Conservation (phyloP, 2,113 vertebrate genomes). For the Marmota flaviventris region DNA sequence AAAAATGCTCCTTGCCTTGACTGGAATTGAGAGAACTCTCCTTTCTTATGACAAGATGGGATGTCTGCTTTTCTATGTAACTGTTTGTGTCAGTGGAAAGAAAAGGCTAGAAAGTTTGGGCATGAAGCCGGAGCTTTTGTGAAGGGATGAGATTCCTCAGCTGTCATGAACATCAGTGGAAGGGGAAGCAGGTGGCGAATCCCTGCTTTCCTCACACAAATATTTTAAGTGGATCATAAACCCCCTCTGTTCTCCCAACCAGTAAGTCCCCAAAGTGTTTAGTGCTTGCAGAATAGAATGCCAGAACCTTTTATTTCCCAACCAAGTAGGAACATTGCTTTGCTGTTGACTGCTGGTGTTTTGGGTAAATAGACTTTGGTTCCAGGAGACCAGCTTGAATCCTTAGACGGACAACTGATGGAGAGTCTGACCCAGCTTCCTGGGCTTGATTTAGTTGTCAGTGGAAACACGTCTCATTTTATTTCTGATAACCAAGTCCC, state of each 20-base stretch:
- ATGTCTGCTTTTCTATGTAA: slow-evolving; percentile 47
- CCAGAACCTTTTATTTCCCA: neutral
- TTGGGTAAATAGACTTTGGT: slow-evolving; percentile 7
- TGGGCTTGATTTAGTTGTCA: neutral
- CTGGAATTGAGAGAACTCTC: neutral
- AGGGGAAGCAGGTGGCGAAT: slow-evolving; percentile 69
- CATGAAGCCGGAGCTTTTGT: slow-evolving; percentile 1
- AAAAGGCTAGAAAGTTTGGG: slow-evolving; percentile 34
- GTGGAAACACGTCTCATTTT: slow-evolving; percentile 24
- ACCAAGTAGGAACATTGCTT: neutral
- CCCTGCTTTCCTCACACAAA: slow-evolving; percentile 49
- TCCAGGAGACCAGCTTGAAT: neutral
- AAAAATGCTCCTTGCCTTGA: neutral
- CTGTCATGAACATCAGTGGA: slow-evolving; percentile 60
- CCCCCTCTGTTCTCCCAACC: slow-evolving; percentile 33
- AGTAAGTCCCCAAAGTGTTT: neutral
- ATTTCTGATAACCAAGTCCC: slow-evolving; percentile 58
- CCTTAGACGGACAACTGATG: neutral
- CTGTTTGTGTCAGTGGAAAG: neutral
- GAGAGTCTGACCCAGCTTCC: neutral
- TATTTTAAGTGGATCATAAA: slow-evolving; percentile 70
- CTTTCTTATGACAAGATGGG: neutral
- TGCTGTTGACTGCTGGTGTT: neutral
- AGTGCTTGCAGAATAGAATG: neutral
- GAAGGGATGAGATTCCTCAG: slow-evolving; percentile 66